Conservation (phyloP, 2,113 vertebrate species). For the Aegotheles bennettii region DNA sequence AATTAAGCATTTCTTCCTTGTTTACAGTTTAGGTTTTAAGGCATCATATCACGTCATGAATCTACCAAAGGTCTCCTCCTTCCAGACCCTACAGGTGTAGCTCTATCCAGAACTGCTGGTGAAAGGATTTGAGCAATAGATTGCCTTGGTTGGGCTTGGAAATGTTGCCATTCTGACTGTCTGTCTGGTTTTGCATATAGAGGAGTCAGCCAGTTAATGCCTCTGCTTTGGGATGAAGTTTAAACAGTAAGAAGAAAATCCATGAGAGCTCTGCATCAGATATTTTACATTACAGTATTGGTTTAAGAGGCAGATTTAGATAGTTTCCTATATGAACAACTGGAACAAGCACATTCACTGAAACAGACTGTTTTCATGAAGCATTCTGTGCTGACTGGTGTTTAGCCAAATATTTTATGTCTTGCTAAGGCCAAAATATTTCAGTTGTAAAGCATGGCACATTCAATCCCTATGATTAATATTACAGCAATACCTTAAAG, state of each 20-base stretch:
- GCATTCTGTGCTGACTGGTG: background rate
- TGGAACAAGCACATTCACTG: background rate
- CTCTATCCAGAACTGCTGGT: background rate
- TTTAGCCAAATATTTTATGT: background rate
- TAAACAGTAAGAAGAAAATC: background rate
- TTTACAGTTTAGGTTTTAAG: background rate
- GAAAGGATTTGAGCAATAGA: background rate
- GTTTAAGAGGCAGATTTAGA: background rate
- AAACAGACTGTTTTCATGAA: background rate
- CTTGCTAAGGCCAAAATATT: background rate
- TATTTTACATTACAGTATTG: background rate
- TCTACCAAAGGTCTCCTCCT: background rate
- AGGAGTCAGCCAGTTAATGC: background rate
- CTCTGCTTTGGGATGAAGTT: background rate
- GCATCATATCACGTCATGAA: background rate
- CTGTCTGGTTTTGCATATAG: background rate
- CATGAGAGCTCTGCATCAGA: background rate
- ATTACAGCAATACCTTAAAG: background rate
- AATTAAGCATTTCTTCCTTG: background rate
- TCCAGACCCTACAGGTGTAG: background rate
- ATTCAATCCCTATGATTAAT: background rate
- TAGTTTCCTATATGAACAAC: background rate
- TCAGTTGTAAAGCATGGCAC: background rate
- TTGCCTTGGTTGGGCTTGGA: background rate
- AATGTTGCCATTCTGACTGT: fast-evolving